phyloP scores from a whole-genome alignment of 2,888 invertebrate species.

The Bombylius major region DNA sequence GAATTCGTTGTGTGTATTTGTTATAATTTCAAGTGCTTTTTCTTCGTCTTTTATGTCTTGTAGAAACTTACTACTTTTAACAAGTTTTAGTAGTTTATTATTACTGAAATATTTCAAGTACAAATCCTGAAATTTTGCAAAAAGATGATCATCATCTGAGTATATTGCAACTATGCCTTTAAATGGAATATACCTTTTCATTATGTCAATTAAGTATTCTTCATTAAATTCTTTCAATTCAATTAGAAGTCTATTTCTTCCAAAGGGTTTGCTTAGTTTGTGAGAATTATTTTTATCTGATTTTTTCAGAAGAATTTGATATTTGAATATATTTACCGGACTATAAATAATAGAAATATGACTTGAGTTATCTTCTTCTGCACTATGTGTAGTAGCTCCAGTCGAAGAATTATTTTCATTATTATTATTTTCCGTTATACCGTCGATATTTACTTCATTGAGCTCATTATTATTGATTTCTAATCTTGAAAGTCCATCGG shows the following conservation, averaged over 20 bases:
- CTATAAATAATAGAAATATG: slow-evolving; percentile 1
- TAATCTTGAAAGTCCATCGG: background rate
- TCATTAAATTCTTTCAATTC: slow-evolving; percentile 6
- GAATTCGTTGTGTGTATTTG: background rate
- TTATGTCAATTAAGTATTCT: background rate
- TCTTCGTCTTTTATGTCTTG: slow-evolving; percentile 5
- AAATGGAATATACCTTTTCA: slow-evolving; percentile 2
- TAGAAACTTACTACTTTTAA: slow-evolving; percentile 5
- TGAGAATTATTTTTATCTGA: slow-evolving; percentile 5
- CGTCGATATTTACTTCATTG: background rate
- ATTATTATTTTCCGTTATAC: background rate
- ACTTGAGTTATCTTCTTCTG: slow-evolving; percentile 1
- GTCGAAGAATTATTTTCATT: too few species aligned
- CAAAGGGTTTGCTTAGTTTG: background rate
- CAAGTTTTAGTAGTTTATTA: background rate
- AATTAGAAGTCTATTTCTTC: slow-evolving; percentile 5
- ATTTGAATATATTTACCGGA: slow-evolving; percentile 4
- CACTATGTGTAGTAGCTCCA: too few species aligned
- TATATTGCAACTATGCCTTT: slow-evolving; percentile 7
- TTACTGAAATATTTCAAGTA: background rate
- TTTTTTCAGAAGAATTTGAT: too few species aligned
- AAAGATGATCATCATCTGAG: slow-evolving; percentile 2
- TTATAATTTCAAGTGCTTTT: background rate
- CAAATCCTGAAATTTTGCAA: slow-evolving; percentile 5
- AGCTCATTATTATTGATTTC: background rate